These are phyloP conservation scores for Neolamprologus variostigma DNA, from an alignment of 2,113 vertebrate genomes.

Conservation along the genomic window DNA sequence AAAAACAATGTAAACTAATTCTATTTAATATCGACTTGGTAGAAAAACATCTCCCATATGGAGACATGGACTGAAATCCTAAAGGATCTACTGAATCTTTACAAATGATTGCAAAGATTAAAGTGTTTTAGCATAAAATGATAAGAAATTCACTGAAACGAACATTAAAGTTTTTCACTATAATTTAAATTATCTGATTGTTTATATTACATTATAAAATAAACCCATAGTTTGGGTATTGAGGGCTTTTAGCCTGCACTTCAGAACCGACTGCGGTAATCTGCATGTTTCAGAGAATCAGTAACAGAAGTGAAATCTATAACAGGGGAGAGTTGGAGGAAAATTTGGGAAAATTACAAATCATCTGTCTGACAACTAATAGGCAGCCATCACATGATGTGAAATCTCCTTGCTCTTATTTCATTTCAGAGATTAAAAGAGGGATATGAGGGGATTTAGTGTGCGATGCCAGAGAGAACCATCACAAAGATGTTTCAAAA, in stretches of 20 bases:
- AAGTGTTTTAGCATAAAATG: fast-evolving
- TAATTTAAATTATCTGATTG: background rate
- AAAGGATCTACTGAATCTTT: background rate
- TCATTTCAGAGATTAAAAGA: conserved; percentile 70
- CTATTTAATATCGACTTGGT: fast-evolving
- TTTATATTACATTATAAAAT: background rate
- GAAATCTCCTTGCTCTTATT: conserved; percentile 71
- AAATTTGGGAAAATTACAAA: conserved; percentile 11
- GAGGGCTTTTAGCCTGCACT: background rate
- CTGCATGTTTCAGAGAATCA: background rate
- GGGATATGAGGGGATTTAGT: conserved; percentile 65
- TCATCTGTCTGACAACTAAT: conserved; percentile 44
- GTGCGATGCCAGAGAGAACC: conserved; percentile 46
- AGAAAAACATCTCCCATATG: background rate
- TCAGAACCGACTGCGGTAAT: background rate
- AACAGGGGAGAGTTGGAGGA: background rate
- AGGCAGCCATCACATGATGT: conserved; percentile 54
- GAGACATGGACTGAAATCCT: background rate
- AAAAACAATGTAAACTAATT: background rate
- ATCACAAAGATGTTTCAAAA: conserved; percentile 58
- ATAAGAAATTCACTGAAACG: fast-evolving
- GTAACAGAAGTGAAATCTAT: background rate
- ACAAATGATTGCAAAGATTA: background rate
- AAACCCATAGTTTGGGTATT: background rate
- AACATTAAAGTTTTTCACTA: background rate